Base-by-base conservation (phyloP, 2,113 vertebrate species). In the Gulo gulo region DNA sequence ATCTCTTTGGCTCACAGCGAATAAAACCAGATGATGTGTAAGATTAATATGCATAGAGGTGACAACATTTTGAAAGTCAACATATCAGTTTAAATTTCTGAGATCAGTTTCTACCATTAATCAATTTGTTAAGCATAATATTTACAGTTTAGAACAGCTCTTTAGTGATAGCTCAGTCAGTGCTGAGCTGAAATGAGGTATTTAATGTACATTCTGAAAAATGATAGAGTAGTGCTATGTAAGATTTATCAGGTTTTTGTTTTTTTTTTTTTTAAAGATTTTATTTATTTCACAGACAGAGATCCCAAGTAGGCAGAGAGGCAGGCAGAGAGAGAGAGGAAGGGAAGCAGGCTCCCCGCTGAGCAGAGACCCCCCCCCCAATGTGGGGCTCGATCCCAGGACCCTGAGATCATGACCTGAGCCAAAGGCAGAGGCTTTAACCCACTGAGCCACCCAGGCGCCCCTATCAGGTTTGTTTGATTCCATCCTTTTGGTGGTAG, bases 401-500 rank as follows among this genome's bases (percentile, higher is more conserved):
- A 42, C 39, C 39, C 39, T 42, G 39, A 42, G 39, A 42, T 42
- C 39, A 42, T 42, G 39, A 42, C 39, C 39, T 42, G 39, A 42
- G 4, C 39, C 39, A 42, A 42, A 42, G 39, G 39, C 39, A 42
- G 39, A 42, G 39, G 39, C 39, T 42, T 42, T 42, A 42, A 42
- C 39, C 39, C 39, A 42, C 39, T 42, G 39, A 42, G 39, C 39
- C 39, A 42, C 39, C 39, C 39, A 42, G 39, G 39, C 39, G 5
- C 39, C 39, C 39, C 39, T 42, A 42, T 42, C 39, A 42, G 39
- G 39, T 42, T 42, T 42, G 39, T 42, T 42, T 42, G 39, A 42
- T 42, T 97, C 96, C 63, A 73, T 95, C 91, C 82, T 87, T 97
- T 95, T 96, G 96, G 74, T 97, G 79, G 45, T 91, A 81, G 74